Conservation (phyloP, 2,888 invertebrate genomes). For the Drosophila glabriapex region DNA sequence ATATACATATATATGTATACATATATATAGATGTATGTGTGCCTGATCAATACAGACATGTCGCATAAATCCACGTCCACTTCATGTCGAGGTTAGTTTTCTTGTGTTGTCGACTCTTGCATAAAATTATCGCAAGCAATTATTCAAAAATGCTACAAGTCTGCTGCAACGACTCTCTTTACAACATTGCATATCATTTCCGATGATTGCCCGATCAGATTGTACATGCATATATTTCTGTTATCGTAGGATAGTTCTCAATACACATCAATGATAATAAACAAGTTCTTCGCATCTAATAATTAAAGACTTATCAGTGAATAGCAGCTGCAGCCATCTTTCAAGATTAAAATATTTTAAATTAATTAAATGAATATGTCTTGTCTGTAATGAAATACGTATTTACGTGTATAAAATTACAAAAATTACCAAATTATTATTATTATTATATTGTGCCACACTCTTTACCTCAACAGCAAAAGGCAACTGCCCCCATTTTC, state of each 20-base stretch:
- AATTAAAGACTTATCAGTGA: not conserved
- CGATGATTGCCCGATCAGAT: constrained; percentile 6
- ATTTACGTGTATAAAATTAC: not conserved
- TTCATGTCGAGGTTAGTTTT: constrained; percentile 40
- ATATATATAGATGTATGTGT: not conserved
- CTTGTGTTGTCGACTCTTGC: constrained; percentile 42
- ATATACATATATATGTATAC: not conserved
- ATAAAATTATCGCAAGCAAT: constrained; percentile 64
- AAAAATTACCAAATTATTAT: not conserved
- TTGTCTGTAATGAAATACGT: not conserved
- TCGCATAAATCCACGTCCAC: constrained; percentile 14
- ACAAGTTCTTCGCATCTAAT: not conserved
- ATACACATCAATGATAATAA: not conserved
- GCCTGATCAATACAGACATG: constrained; percentile 7
- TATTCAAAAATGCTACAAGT: constrained; percentile 56
- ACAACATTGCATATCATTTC: constrained; percentile 51
- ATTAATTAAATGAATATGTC: not conserved
- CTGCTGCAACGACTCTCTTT: constrained; percentile 23
- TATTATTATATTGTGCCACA: too few species aligned
- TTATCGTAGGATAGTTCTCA: not conserved
- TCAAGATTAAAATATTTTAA: too few species aligned
- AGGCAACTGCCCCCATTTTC: not conserved
- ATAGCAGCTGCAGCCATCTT: not conserved
- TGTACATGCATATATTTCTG: not conserved
- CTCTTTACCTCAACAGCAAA: too few species aligned